Evolutionary conservation across 2,113 vertebrate species (phyloP), one percentile per base, ranked within the genome.

Genomic region (Plestiodon gilberti): DNA sequence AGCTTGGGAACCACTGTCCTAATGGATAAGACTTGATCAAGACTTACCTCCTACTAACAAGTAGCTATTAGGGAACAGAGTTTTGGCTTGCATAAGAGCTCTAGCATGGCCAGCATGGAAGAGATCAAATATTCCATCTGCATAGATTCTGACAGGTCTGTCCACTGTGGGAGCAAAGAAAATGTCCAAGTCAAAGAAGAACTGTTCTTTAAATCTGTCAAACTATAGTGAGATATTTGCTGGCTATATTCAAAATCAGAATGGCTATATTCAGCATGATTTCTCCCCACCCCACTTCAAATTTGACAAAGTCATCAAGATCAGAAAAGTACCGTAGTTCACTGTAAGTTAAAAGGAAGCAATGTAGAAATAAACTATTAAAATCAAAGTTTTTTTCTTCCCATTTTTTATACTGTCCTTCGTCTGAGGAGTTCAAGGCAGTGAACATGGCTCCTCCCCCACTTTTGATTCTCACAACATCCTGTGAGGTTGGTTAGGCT

Each of bases 71-170:
- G 99, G 99, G 91, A 99, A 99, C 78, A 99, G 97, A 93, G 98
- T 98, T 97, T 99, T 99, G 94, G 99, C 99, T 97, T 99, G 99
- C 99, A 99, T 99, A 92, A 99, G 98, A 84, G 99, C 99, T 83
- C 99, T 98, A 88, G 99, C 99, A 3, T 99, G 99, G 86, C 99
- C 99, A 1, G 99, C 98, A 92, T 99, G 99, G 95, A 99, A 99
- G 89, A 99, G 97, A 96, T 99, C 99, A 94, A 99, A 99, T 96
- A 99, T 99, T 88, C 99, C 99, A 95, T 99, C 99, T 81, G 99
- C 99, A 73, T 99, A 99, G 13, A 99, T 98, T 95, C 99, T 97
- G 92, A 99, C 99, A 3, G 99, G 98, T 86, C 99, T 97, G 94
- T 99, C 98, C 95, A 96, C 99, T 99, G 95, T 73, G 87, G 33